Conservation (phyloP, 2,113 vertebrate genomes). For the Aptenodytes forsteri region DNA sequence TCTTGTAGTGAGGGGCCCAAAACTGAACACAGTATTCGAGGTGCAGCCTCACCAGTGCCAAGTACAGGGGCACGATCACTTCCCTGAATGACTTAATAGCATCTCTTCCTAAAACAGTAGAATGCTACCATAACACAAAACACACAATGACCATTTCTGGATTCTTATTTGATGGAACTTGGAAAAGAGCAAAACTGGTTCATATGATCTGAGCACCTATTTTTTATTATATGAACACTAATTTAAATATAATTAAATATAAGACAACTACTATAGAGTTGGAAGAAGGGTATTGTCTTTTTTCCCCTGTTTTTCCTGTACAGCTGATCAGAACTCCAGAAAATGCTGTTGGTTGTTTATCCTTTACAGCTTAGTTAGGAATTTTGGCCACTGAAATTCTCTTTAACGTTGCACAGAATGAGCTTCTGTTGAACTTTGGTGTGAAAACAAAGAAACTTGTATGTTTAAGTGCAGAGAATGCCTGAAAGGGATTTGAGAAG, state of each 20-base stretch:
- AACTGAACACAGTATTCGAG: no score
- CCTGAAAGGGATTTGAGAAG: not conserved
- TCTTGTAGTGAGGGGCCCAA: no score
- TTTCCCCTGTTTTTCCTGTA: not conserved
- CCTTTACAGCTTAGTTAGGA: not conserved
- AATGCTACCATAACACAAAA: not conserved
- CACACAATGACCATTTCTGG: not conserved
- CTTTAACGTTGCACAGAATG: not conserved
- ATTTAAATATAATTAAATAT: not conserved
- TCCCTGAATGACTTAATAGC: not conserved
- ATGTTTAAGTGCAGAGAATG: not conserved
- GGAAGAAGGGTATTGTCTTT: not conserved
- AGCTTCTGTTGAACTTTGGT: not conserved
- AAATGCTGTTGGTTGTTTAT: not conserved
- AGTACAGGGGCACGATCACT: no score
- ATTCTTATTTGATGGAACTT: not conserved
- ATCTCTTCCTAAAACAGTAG: not conserved
- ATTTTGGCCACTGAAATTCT: not conserved
- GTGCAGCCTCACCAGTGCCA: no score
- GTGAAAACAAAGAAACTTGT: slow-evolving; percentile 31
- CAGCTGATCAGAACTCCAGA: not conserved
- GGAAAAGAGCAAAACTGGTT: not conserved
- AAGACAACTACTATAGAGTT: not conserved
- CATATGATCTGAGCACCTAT: not conserved
- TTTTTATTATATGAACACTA: not conserved